Conservation (phyloP, 2,888 invertebrate species). For the Drosophila rellima region DNA sequence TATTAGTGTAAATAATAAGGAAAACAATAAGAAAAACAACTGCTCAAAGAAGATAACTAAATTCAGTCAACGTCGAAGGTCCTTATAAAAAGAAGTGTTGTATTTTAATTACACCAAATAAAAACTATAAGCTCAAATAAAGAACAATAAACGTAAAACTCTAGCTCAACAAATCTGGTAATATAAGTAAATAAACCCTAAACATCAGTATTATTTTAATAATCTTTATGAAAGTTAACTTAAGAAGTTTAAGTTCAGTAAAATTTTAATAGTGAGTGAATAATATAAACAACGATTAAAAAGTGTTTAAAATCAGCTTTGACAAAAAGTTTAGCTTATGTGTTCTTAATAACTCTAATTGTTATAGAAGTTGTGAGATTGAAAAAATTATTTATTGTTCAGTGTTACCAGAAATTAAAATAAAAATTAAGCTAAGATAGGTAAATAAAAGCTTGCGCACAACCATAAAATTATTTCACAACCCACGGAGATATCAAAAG, state of each 20-base stretch:
- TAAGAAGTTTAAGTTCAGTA: not conserved
- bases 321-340: not conserved
- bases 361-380: conserved; percentile 22
- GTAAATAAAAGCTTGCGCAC: conserved; percentile 2
- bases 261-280: not conserved
- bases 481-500: conserved; percentile 68
- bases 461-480: conserved; percentile 46
- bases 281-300: not conserved
- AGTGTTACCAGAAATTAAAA: conserved; percentile 49
- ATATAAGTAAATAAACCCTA: not conserved
- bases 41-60: conserved; percentile 5
- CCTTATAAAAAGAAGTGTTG: conserved; percentile 13
- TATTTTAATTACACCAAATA: not conserved
- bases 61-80: conserved; percentile 26
- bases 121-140: conserved; percentile 2
- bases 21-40: conserved; percentile 1
- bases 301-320: not conserved
- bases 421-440: conserved; percentile 1
- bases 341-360: too few species aligned
- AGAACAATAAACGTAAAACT: not conserved
- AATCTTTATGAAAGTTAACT: not conserved
- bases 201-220: not conserved
- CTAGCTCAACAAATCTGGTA: not conserved
- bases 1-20: not conserved
- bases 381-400: conserved; percentile 51